Base-by-base conservation (phyloP, 92 coral and sea anemone species). In the Porites evermanni region DNA sequence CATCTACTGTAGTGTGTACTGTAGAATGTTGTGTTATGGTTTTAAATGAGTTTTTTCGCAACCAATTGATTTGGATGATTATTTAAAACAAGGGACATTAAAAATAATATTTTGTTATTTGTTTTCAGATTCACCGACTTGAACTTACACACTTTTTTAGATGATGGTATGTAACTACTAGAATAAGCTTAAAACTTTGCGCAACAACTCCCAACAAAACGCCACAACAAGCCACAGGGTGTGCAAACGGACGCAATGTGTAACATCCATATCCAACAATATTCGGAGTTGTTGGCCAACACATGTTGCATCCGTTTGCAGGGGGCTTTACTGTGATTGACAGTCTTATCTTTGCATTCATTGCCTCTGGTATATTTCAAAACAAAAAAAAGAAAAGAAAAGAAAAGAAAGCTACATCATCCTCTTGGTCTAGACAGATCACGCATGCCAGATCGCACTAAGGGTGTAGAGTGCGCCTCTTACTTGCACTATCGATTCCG, bases 121-220 rank as follows among this genome's bases (percentile, higher is more conserved):
- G 32, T 54, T 74, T 74, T 9, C 72, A 97, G 99, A 79, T 95
- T 95, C 77, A 65, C 78, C 23, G 80, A 67, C 20, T 74, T 95
- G 58, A 85, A 92, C 3, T 79, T 97, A 82, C 90, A 81, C 67
- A 93, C 95, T 84, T 88, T 38, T 38, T 3, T 94, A 51, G 95
- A 97, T 14, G 98, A 93, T 56, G 97, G 98, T 97, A 89, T 78
- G 95, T 64, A 50, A 7, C 18, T 18, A 72, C 1, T 18, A 10
- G 12, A 5, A 74, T 51, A 21, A 18, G 1, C 13, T 73, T 44
- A 44, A 4, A 38, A 38, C 47, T 38, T 4, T 38, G 47, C 47
- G 7, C 47, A 38, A 38, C 47, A 38, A 38, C 47, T 38, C 47
- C 7, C 0, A 38, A 38, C 0, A 38, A 38, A 0, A 38, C 47